Evolutionary conservation across 2,113 vertebrate species (phyloP).

Genomic region (Sander vitreus): DNA sequence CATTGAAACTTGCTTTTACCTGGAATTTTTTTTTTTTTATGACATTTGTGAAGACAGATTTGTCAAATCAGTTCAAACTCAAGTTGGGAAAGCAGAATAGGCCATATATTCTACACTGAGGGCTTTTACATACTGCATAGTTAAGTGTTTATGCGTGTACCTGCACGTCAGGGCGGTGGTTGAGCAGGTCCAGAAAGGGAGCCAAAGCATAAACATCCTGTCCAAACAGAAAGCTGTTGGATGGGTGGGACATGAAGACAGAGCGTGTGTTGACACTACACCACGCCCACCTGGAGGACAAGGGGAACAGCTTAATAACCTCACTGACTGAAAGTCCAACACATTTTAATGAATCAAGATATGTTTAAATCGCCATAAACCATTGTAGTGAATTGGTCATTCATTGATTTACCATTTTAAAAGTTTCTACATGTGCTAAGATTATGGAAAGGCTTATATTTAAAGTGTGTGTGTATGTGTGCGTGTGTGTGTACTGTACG

Average conservation of each 20-base stretch:
- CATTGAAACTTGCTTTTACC: constrained; percentile 92
- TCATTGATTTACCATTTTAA: not conserved
- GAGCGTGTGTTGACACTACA: constrained; percentile 95
- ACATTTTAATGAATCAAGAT: not conserved
- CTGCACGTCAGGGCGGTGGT: constrained; percentile 91
- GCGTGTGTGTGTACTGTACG: not conserved
- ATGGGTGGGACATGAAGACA: constrained; percentile 87
- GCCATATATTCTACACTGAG: not conserved
- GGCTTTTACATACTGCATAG: not conserved
- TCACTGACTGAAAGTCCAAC: not conserved
- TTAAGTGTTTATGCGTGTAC: constrained; percentile 70
- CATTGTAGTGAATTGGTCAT: not conserved
- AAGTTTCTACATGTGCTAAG: not conserved
- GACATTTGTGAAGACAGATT: not conserved
- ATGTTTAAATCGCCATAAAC: not conserved
- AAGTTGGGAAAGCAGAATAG: too few relatives aligned
- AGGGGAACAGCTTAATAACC: not conserved
- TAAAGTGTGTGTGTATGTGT: not conserved
- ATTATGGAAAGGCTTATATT: not conserved
- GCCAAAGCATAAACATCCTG: constrained; percentile 91
- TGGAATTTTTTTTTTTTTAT: constrained; percentile 51
- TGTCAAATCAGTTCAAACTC: not conserved
- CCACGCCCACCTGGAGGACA: constrained; percentile 90
- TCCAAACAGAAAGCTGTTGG: constrained; percentile 83
- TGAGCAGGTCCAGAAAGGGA: constrained; percentile 94